phyloP scores from a whole-genome alignment of 64 coral and sea anemone genomes.

The Hydrozoanthus tunicans region DNA sequence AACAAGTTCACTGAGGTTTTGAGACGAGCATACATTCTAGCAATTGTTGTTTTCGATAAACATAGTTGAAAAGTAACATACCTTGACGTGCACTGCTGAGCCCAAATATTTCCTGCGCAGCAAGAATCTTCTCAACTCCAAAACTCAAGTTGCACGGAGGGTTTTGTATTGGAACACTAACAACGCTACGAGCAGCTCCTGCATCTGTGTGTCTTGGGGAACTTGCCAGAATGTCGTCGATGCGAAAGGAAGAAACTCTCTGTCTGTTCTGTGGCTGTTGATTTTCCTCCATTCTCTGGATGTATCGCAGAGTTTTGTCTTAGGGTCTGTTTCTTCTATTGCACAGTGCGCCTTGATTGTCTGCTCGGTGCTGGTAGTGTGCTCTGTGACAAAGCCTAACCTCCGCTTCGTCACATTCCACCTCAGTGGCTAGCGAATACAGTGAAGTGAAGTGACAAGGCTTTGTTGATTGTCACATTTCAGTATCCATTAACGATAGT shows the following conservation, averaged over 20 bases:
- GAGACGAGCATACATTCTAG: slow-evolving; percentile 1
- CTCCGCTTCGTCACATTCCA: slow-evolving; percentile 46
- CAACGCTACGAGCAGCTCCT: not conserved
- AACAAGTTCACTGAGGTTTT: slow-evolving; percentile 23
- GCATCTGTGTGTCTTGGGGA: slow-evolving; percentile 33
- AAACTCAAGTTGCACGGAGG: slow-evolving; percentile 36
- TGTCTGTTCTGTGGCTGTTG: slow-evolving; percentile 21
- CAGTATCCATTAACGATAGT: slow-evolving; percentile 57
- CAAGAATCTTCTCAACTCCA: slow-evolving; percentile 48
- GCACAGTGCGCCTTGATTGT: not conserved
- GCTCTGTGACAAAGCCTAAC: slow-evolving; percentile 26
- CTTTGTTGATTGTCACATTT: slow-evolving; percentile 69
- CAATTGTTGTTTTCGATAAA: slow-evolving; percentile 14
- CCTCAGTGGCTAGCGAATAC: slow-evolving; percentile 29
- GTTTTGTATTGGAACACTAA: not conserved
- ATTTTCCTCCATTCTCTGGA: slow-evolving; percentile 18
- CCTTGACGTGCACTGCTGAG: slow-evolving; percentile 14
- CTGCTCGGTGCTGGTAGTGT: slow-evolving; percentile 23
- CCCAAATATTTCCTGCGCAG: slow-evolving; percentile 36
- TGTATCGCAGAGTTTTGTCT: not conserved
- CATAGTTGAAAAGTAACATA: not conserved
- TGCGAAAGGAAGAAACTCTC: slow-evolving; percentile 51
- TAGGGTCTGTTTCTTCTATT: not conserved
- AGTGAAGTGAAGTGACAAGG: slow-evolving; percentile 51
- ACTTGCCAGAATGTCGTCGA: slow-evolving; percentile 43